phyloP scores from a whole-genome alignment of 1,140 invertebrate species.

The Drosophila jambulina region DNA sequence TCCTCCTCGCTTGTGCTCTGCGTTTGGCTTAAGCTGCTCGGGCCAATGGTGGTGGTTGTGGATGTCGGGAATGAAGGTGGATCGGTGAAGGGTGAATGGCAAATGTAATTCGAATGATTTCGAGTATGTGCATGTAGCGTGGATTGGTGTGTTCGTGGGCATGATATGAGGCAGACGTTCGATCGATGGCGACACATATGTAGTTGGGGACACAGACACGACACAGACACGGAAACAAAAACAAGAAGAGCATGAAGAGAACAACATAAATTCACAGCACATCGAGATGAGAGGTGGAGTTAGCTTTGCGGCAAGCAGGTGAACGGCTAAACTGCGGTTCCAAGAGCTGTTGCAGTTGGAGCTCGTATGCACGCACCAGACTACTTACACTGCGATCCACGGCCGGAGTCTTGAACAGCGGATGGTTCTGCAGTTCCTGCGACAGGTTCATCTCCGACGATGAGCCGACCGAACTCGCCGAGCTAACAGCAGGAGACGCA shows the following conservation, averaged over 20 bases:
- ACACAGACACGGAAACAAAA: constrained; percentile 63
- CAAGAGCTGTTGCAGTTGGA: constrained; percentile 49
- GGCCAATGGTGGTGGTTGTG: constrained; percentile 22
- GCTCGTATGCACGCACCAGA: constrained; percentile 64
- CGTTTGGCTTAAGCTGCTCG: constrained; percentile 78
- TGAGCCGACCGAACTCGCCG: constrained; percentile 81
- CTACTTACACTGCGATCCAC: constrained; percentile 85
- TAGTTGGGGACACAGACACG: constrained; percentile 52
- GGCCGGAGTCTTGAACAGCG: constrained; percentile 79
- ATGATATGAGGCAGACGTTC: constrained; percentile 57
- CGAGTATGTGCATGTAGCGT: constrained; percentile 17
- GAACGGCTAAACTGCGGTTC: constrained; percentile 21
- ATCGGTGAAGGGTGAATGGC: constrained; percentile 24
- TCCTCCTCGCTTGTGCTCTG: constrained; percentile 55
- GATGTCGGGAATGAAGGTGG: constrained; percentile 20
- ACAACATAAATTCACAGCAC: constrained; percentile 71
- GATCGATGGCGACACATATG: constrained; percentile 42
- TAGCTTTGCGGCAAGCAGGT: constrained; percentile 52
- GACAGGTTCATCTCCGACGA: constrained; percentile 85
- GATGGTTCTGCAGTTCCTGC: constrained; percentile 84
- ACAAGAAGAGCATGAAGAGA: constrained; percentile 71
- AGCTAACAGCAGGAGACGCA: constrained; percentile 82
- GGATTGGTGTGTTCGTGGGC: constrained; percentile 30
- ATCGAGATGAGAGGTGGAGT: constrained; percentile 56
- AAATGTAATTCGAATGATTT: constrained; percentile 23